phyloP scores from a whole-genome alignment of 2,888 invertebrate genomes.

The Galeopsomyia nigrocyanea region DNA sequence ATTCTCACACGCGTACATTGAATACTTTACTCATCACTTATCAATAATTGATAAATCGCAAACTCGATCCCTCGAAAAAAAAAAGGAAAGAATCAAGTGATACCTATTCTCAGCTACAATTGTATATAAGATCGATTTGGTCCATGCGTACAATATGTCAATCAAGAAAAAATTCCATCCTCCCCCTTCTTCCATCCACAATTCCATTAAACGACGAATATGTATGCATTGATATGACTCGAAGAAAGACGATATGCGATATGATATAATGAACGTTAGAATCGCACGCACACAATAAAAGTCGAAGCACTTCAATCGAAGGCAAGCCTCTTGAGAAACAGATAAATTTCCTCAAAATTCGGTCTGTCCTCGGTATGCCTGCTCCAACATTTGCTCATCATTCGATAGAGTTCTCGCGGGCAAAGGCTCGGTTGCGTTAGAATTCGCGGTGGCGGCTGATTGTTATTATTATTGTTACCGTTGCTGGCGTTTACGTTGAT shows the following conservation, averaged over 20 bases:
- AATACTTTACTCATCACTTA: neutral
- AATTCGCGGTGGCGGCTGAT: slow-evolving; percentile 70
- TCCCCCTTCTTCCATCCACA: no score
- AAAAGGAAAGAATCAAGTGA: no score
- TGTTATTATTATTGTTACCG: neutral
- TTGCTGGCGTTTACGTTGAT: slow-evolving; percentile 58
- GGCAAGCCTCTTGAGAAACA: slow-evolving; percentile 75
- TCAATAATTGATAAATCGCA: slow-evolving; percentile 33
- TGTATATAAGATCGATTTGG: slow-evolving; percentile 41
- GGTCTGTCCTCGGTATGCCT: slow-evolving; percentile 85
- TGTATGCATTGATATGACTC: neutral
- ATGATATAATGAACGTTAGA: slow-evolving; percentile 24
- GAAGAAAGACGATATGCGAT: slow-evolving; percentile 21
- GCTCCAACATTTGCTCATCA: slow-evolving; percentile 94
- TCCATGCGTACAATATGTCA: slow-evolving; percentile 21
- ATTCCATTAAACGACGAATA: neutral
- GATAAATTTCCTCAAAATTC: slow-evolving; percentile 88
- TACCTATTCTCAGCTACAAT: neutral
- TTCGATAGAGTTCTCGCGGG: slow-evolving; percentile 87
- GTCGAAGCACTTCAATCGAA: slow-evolving; percentile 57
- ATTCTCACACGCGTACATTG: slow-evolving; percentile 11
- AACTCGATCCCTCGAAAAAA: neutral
- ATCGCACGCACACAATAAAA: slow-evolving; percentile 7
- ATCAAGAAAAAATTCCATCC: no score
- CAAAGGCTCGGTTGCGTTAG: slow-evolving; percentile 80